These are phyloP conservation scores for Frankliniella fusca DNA, from an alignment of 2,888 invertebrate genomes.

Conservation along the genomic window DNA sequence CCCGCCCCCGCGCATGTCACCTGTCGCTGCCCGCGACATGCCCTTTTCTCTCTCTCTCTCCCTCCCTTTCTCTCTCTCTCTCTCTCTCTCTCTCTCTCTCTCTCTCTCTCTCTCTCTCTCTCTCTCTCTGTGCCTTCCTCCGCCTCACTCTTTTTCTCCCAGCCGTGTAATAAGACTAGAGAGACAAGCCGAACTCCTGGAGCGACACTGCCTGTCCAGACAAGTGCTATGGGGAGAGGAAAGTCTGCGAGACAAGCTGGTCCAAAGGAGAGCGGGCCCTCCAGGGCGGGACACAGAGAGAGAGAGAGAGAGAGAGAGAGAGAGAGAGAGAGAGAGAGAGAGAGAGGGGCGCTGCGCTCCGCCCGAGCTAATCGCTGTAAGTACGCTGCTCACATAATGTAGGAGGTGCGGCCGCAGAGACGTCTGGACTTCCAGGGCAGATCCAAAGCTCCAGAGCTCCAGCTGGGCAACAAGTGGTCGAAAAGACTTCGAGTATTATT, in stretches of 20 bases:
- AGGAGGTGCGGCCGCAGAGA: too few relatives aligned
- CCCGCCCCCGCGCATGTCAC: slow-evolving; percentile 3
- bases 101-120: not conserved
- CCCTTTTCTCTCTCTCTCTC: not conserved
- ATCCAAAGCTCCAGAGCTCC: too few relatives aligned
- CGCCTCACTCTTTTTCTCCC: not conserved
- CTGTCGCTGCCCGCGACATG: not conserved
- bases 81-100: not conserved
- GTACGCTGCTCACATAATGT: too few relatives aligned
- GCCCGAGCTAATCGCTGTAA: too few relatives aligned
- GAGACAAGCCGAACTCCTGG: not conserved
- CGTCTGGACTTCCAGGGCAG: too few relatives aligned
- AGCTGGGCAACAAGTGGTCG: too few relatives aligned
- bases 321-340: not conserved
- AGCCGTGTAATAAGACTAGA: not conserved
- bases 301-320: not conserved
- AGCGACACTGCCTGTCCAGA: not conserved
- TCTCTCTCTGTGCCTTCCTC: not conserved
- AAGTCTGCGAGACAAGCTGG: not conserved
- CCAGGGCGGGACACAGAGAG: not conserved
- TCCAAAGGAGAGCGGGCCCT: not conserved
- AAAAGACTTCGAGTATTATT: too few relatives aligned
- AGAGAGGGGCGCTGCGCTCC: too few relatives aligned
- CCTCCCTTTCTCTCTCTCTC: not conserved
- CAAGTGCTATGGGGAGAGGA: not conserved